Percentiles rank a stretch among this genome's conserved stretches.
Evolutionary conservation across 2,888 invertebrate genomes (phyloP).

Genomic region (Cheilosia vernalis): DNA sequence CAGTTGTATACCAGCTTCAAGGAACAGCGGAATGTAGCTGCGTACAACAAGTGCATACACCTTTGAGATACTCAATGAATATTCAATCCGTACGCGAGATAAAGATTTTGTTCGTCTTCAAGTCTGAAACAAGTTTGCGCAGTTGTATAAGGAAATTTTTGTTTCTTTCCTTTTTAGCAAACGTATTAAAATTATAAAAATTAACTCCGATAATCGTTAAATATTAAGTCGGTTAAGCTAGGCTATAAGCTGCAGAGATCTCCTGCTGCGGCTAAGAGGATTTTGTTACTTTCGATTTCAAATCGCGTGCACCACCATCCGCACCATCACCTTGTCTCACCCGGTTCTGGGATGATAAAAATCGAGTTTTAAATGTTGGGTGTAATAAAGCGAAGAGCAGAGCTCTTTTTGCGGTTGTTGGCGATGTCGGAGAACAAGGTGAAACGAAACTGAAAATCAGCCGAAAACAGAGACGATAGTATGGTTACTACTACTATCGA

Average conservation of each 20-base stretch:
- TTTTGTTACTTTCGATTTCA: conserved; percentile 71
- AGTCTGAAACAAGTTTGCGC: conserved; percentile 38
- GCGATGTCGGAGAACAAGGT: background rate
- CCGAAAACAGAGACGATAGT: conserved; percentile 28
- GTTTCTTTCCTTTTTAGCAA: conserved; percentile 3
- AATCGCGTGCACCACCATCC: conserved; percentile 30
- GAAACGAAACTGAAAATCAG: conserved; percentile 29
- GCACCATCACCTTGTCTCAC: conserved; percentile 3
- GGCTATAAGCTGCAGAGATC: conserved; percentile 29
- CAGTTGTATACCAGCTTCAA: background rate
- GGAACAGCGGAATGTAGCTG: background rate
- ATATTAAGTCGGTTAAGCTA: conserved; percentile 65
- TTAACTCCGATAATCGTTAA: conserved; percentile 55
- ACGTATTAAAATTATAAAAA: conserved; percentile 54
- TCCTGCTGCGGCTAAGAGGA: conserved; percentile 67
- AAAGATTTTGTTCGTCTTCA: conserved; percentile 3
- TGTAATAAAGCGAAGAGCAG: conserved; percentile 55
- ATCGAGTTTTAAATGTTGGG: conserved; percentile 66
- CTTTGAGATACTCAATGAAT: conserved; percentile 53
- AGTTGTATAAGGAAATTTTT: conserved; percentile 1
- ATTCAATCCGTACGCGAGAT: conserved; percentile 36
- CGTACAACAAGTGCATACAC: conserved; percentile 1
- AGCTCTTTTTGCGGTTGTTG: conserved; percentile 47
- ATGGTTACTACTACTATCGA: background rate
- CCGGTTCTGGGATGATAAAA: conserved; percentile 51